Conservation (phyloP, 2,888 invertebrate genomes). For the Melipona beecheii region DNA sequence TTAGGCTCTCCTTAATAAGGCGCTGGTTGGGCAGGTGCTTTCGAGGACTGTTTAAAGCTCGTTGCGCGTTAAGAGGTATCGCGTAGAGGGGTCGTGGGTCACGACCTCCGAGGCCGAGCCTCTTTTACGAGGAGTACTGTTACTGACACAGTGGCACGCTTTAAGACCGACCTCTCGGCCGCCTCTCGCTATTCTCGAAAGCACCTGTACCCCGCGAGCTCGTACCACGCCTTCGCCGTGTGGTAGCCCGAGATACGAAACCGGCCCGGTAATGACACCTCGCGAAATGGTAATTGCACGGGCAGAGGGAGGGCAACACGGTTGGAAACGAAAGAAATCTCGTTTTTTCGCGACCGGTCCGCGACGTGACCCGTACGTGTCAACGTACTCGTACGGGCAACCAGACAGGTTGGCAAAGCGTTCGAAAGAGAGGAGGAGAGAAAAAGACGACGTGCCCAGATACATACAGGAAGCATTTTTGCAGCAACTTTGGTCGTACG, state of each 20-base stretch:
- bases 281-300: conserved; percentile 32
- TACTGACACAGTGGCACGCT: conserved; percentile 82
- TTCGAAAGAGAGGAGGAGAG: too few relatives aligned
- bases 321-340: conserved; percentile 26
- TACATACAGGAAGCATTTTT: too few relatives aligned
- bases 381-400: conserved; percentile 14
- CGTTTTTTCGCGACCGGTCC: conserved; percentile 17
- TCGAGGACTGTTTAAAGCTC: conserved; percentile 61
- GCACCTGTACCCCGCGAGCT: conserved; percentile 50
- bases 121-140: conserved; percentile 79
- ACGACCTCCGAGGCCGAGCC: conserved; percentile 68
- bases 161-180: conserved; percentile 61
- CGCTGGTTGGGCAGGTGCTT: conserved; percentile 52
- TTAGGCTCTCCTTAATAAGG: conserved; percentile 41
- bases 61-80: conserved; percentile 65
- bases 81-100: conserved; percentile 66
- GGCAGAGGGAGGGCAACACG: not conserved
- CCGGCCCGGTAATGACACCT: conserved; percentile 27
- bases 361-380: conserved; percentile 1
- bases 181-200: conserved; percentile 64
- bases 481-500: too few relatives aligned
- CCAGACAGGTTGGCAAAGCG: not conserved
- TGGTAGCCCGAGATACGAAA: conserved; percentile 37
- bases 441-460: too few relatives aligned
- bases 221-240: conserved; percentile 47